phyloP scores from a whole-genome alignment of 2,888 invertebrate genomes.

The Calameuta filiformis region DNA sequence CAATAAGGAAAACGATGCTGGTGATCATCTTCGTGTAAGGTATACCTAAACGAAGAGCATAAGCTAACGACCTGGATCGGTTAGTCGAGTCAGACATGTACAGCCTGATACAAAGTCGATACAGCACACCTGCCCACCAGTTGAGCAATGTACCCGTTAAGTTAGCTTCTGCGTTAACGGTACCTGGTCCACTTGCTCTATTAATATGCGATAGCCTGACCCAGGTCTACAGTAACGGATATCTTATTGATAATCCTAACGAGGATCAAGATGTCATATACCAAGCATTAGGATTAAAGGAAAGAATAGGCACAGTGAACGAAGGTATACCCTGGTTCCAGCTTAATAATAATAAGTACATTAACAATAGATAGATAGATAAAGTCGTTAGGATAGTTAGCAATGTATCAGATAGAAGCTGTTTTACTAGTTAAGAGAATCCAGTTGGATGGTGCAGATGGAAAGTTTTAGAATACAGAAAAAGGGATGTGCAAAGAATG shows the following conservation, averaged over 20 bases:
- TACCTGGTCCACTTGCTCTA: constrained; percentile 52
- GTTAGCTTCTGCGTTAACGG: constrained; percentile 43
- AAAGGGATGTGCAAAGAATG: background rate
- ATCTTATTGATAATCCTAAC: background rate
- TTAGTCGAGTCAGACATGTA: background rate
- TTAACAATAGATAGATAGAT: background rate
- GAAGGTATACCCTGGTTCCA: background rate
- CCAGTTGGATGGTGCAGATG: background rate
- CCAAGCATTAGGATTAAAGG: background rate
- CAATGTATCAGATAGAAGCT: constrained; percentile 1
- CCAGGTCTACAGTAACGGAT: background rate
- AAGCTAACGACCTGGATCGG: background rate
- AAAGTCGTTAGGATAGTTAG: constrained; percentile 23
- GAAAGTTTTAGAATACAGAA: background rate
- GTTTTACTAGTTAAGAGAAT: constrained; percentile 8
- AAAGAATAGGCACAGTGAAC: background rate
- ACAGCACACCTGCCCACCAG: background rate
- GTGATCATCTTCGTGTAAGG: background rate
- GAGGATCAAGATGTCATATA: background rate
- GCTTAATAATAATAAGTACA: background rate
- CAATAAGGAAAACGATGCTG: background rate
- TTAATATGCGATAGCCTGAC: constrained; percentile 20
- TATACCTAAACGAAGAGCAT: background rate
- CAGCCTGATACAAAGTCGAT: background rate
- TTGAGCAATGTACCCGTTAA: background rate